Conservation (phyloP, 1,140 invertebrate genomes). For the Hormaphis cornu region DNA sequence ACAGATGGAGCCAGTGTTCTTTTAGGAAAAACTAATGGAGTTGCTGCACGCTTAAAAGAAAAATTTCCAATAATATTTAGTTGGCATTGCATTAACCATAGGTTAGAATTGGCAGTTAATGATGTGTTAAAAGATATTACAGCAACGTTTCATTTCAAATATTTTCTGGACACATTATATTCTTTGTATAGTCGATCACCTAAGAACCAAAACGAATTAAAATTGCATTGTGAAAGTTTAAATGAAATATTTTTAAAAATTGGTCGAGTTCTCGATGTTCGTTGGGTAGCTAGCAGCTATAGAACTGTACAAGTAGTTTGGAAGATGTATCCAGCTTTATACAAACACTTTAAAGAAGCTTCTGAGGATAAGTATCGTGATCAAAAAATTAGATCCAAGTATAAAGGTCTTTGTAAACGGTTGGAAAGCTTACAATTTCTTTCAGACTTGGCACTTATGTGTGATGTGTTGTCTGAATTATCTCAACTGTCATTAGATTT, state of each 20-base stretch:
- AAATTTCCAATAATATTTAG: not conserved
- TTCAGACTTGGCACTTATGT: conserved; percentile 11
- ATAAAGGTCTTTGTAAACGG: not conserved
- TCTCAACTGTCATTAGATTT: not conserved
- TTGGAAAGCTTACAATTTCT: not conserved
- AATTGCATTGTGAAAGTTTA: not conserved
- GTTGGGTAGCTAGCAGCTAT: not conserved
- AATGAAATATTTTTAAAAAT: not conserved
- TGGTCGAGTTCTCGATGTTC: not conserved
- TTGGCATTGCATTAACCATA: not conserved
- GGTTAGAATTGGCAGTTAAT: not conserved
- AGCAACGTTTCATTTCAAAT: not conserved
- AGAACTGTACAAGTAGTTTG: not conserved
- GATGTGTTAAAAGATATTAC: not conserved
- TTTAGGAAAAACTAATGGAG: not conserved
- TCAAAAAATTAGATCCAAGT: not conserved
- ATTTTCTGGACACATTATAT: not conserved
- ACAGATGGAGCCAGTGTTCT: not conserved
- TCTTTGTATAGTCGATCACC: not conserved
- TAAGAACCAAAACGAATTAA: not conserved
- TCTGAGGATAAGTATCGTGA: not conserved
- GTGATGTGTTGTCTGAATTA: not conserved
- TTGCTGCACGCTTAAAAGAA: not conserved
- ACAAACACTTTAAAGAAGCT: not conserved
- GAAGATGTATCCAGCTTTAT: not conserved